A percentile compares a stretch with the other conserved stretches of the same genome.
Evolutionary conservation across 1,140 invertebrate genomes (phyloP).

Genomic region (Magallana ariakensis): DNA sequence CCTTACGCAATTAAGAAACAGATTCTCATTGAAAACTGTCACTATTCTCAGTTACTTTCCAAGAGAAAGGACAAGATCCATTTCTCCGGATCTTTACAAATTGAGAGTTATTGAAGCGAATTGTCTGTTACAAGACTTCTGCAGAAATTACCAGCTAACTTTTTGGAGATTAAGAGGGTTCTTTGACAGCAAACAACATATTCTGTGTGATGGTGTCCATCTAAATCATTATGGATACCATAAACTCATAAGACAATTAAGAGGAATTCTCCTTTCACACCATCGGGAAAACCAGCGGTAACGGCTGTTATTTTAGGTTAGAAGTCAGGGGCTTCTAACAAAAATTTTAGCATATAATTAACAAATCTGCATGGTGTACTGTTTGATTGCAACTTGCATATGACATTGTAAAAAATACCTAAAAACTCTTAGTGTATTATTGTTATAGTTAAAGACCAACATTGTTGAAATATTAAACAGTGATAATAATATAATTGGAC

Average conservation of each 20-base stretch:
- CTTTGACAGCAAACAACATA: not conserved
- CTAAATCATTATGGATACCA: not conserved
- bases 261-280: not conserved
- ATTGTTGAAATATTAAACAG: too few relatives aligned
- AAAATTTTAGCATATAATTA: too few relatives aligned
- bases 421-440: too few relatives aligned
- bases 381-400: too few relatives aligned
- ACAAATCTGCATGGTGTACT: too few relatives aligned
- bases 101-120: not conserved
- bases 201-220: not conserved
- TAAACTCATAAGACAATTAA: not conserved
- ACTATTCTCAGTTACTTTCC: not conserved
- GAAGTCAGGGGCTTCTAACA: not conserved
- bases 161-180: constrained; percentile 33
- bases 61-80: not conserved
- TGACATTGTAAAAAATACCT: too few relatives aligned
- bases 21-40: not conserved
- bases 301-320: not conserved
- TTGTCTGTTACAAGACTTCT: not conserved
- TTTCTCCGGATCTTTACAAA: not conserved
- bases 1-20: not conserved
- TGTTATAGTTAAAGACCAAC: too few relatives aligned
- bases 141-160: not conserved
- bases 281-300: not conserved
- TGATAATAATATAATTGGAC: too few relatives aligned